Percentiles rank a stretch among this genome's conserved stretches.
These are phyloP conservation scores for Archips xylosteana DNA, from an alignment of 2,888 invertebrate species.

Conservation along the genomic window DNA sequence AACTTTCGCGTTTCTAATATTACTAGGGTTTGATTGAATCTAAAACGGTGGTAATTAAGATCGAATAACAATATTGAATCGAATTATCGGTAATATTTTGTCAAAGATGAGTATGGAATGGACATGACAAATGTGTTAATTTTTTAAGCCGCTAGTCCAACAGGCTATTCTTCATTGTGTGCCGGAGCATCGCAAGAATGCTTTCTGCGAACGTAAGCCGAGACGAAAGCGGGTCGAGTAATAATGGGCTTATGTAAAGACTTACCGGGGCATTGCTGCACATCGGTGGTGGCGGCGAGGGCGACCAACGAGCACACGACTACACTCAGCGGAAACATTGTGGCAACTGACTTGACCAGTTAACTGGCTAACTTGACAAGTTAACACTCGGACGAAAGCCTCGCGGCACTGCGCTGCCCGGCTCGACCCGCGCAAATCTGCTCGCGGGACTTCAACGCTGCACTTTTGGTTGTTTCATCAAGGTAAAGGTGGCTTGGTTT, in stretches of 20 bases:
- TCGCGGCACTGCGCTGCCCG: neutral
- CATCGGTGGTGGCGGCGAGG: slow-evolving; percentile 63
- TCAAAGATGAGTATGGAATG: neutral
- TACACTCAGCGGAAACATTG: slow-evolving; percentile 64
- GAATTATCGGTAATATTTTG: too few relatives aligned
- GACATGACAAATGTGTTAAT: neutral
- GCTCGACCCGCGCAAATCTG: neutral
- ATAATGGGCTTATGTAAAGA: slow-evolving; percentile 61
- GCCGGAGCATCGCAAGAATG: slow-evolving; percentile 26
- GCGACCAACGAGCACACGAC: slow-evolving; percentile 65
- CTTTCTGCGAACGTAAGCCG: slow-evolving; percentile 44
- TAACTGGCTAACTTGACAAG: too few relatives aligned
- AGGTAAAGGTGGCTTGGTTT: too few relatives aligned
- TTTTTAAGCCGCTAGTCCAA: neutral
- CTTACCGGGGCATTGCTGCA: slow-evolving; percentile 74
- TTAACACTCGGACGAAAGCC: neutral
- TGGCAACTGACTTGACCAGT: slow-evolving; percentile 45
- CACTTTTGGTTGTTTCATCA: too few relatives aligned
- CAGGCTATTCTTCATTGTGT: slow-evolving; percentile 10
- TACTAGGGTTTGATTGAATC: too few relatives aligned
- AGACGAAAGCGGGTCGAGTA: slow-evolving; percentile 68
- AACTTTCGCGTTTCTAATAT: too few relatives aligned
- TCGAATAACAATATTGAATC: too few relatives aligned
- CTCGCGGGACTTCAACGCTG: neutral
- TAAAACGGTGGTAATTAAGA: too few relatives aligned